These are phyloP conservation scores for Eupithecia tripunctaria DNA, from an alignment of 2,888 invertebrate species.

Conservation along the genomic window DNA sequence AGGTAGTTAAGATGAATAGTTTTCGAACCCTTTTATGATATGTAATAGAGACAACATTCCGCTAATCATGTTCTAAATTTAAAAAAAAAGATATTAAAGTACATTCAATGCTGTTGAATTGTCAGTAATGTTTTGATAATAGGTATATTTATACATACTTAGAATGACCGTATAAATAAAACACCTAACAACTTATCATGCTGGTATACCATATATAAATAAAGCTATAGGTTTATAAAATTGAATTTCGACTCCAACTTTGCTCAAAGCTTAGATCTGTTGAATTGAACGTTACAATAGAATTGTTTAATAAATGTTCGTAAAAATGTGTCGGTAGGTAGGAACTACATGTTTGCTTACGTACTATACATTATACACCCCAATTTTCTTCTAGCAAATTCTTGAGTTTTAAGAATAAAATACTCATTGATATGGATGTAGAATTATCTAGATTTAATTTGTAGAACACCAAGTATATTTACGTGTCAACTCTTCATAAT, in stretches of 20 bases:
- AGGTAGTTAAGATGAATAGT: constrained; percentile 39
- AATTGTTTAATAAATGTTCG: constrained; percentile 22
- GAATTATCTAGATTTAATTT: constrained; percentile 69
- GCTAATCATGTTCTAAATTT: neutral
- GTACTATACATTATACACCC: neutral
- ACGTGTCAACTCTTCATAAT: constrained; percentile 61
- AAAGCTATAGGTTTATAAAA: constrained; percentile 10
- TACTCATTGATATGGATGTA: constrained; percentile 42
- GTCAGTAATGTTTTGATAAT: constrained; percentile 73
- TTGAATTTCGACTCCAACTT: constrained; percentile 54
- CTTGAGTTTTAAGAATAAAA: constrained; percentile 23
- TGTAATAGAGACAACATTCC: neutral
- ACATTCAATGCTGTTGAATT: constrained; percentile 51
- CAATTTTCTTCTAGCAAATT: neutral
- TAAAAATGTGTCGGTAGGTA: constrained; percentile 28
- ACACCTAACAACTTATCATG: constrained; percentile 32
- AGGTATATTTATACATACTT: constrained; percentile 46
- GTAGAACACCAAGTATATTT: constrained; percentile 71
- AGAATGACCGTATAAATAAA: constrained; percentile 48
- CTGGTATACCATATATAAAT: constrained; percentile 40
- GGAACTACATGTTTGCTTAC: constrained; percentile 2
- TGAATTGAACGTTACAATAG: constrained; percentile 19
- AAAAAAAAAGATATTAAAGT: neutral
- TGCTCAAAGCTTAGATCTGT: constrained; percentile 68
- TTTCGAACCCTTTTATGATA: constrained; percentile 11